Evolutionary conservation across 2,113 vertebrate species (phyloP).

Genomic region (Vireo altiloquus): DNA sequence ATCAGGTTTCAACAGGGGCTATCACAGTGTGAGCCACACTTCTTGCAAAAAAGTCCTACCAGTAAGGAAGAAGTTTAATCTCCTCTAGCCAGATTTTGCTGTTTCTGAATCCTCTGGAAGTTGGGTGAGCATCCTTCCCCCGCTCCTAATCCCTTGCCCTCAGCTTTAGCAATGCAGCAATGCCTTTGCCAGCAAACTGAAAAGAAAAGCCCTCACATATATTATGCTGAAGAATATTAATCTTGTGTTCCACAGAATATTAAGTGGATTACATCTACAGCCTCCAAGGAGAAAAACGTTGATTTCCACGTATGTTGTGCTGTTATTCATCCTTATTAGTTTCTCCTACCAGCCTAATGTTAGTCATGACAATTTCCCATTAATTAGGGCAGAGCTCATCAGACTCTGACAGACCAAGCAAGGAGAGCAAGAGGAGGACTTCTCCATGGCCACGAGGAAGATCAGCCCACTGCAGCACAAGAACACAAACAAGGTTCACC

Average conservation of each 20-base stretch:
- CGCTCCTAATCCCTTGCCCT: neutral
- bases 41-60: neutral
- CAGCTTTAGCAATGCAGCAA: neutral
- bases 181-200: neutral
- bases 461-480: neutral
- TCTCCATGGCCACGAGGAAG: neutral
- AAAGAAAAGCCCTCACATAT: constrained; percentile 15
- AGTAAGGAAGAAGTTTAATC: neutral
- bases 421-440: neutral
- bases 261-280: constrained; percentile 54
- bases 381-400: neutral
- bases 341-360: neutral
- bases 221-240: constrained; percentile 45
- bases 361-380: neutral
- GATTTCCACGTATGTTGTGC: constrained; percentile 20
- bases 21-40: neutral
- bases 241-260: constrained; percentile 49
- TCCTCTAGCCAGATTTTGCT: neutral
- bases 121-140: neutral
- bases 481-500: neutral
- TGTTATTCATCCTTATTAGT: constrained; percentile 38
- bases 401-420: neutral
- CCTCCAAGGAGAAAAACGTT: constrained; percentile 38
- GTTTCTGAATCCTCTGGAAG: neutral
- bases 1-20: neutral